Evolutionary conservation across 2,113 vertebrate genomes (phyloP), one percentile per base, ranked within the genome.

Genomic region (Rhineura floridana): DNA sequence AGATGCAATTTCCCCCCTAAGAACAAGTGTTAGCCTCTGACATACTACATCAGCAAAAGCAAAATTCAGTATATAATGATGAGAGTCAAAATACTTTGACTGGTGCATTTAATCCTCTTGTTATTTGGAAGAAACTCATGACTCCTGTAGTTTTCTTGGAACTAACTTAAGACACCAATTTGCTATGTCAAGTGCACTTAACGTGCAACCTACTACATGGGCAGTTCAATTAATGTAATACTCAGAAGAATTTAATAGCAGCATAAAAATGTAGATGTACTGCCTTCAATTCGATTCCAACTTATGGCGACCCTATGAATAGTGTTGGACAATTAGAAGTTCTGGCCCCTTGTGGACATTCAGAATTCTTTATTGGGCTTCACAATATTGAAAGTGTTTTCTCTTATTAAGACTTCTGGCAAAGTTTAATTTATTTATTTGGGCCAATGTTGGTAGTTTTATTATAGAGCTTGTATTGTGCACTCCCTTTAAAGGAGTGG

Each of bases 131-230:
- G 77, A 19, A 91, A 93, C 93, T 90, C 63, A 87, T 0, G 0
- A 6, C 15, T 91, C 87, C 84, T 48, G 87, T 0, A 0, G 86
- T 82, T 90, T 95, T 90, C 90, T 92, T 93, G 93, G 88, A 93
- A 91, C 0, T 36, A 39, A 13, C 59, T 82, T 59, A 23, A 93
- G 70, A 92, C 88, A 88, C 90, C 50, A 4, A 65, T 78, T 72
- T 70, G 79, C 59, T 75, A 50, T 36, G 87, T 88, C 92, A 90
- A 91, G 46, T 52, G 77, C 73, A 48, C 92, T 84, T 88, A 36
- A 81, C 82, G 70, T 85, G 42, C 85, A 84, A 90, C 77, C 36
- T 77, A 33, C 0, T 0, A n/a, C n/a, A n/a, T n/a, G n/a, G n/a
- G n/a, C 65, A 90, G 52, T 55, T 84, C 6, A 50, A 46, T 10